A percentile compares a stretch with the other conserved stretches of the same genome.
Evolutionary conservation across 2,113 vertebrate species (phyloP).

Genomic region (Daubentonia madagascariensis): DNA sequence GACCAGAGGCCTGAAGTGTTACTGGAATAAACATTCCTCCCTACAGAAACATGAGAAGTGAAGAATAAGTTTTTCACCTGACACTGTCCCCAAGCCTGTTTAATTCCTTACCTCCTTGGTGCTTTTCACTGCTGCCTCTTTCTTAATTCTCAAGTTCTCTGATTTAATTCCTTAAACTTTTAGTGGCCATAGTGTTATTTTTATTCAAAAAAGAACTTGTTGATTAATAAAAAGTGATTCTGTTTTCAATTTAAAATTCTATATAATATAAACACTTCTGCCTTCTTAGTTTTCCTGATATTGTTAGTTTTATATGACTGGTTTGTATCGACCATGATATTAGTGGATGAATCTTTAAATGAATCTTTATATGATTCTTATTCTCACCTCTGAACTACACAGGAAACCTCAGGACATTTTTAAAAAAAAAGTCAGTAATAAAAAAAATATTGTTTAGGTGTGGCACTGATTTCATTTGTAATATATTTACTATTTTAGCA

Average conservation of each 20-base stretch:
- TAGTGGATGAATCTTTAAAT: not conserved
- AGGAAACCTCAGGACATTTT: not conserved
- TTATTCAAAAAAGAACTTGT: not conserved
- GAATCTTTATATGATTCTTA: not conserved
- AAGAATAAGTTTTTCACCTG: not conserved
- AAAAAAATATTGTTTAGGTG: not conserved
- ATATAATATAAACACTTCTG: not conserved
- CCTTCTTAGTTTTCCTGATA: not conserved
- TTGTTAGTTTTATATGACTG: not conserved
- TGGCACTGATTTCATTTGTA: not conserved
- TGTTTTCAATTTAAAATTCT: not conserved
- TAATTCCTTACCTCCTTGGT: not conserved
- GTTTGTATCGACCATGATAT: not conserved
- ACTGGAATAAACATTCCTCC: not conserved
- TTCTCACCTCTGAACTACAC: not conserved
- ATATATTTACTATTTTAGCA: not conserved
- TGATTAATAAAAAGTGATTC: not conserved
- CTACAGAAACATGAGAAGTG: not conserved
- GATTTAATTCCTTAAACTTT: not conserved
- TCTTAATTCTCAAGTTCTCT: not conserved
- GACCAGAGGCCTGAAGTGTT: not conserved
- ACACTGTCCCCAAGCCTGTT: rapidly evolving
- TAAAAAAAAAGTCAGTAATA: not conserved
- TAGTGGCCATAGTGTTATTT: not conserved
- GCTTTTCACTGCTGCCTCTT: not conserved